phyloP scores from a whole-genome alignment of 2,888 invertebrate genomes.

The Hermaeophaga mercurialis region DNA sequence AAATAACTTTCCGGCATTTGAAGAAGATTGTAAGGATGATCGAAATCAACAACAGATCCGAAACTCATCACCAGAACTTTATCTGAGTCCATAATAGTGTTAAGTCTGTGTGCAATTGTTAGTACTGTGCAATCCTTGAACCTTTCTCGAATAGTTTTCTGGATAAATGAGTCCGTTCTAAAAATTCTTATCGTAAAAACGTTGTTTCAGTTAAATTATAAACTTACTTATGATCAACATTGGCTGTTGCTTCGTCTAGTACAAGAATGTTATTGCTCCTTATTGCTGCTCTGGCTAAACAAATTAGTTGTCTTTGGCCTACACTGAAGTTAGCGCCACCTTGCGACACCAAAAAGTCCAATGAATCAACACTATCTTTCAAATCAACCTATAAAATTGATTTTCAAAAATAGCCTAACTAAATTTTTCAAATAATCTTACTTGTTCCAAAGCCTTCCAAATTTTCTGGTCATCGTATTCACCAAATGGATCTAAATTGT shows the following conservation, averaged over 20 bases:
- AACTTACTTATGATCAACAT: conserved; percentile 78
- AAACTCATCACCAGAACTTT: conserved; percentile 80
- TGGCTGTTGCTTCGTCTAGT: conserved; percentile 89
- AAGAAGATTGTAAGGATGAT: conserved; percentile 73
- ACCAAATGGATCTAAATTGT: conserved; percentile 85
- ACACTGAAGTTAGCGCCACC: conserved; percentile 85
- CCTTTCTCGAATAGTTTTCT: conserved; percentile 73
- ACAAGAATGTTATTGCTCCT: conserved; percentile 79
- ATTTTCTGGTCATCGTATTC: conserved; percentile 73
- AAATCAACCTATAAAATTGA: conserved; percentile 74
- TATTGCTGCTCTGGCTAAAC: conserved; percentile 83
- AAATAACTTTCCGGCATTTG: conserved; percentile 67
- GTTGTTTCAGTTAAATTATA: not conserved
- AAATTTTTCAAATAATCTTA: too few relatives aligned
- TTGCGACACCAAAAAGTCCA: conserved; percentile 71
- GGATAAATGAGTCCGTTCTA: conserved; percentile 74
- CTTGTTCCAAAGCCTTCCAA: conserved; percentile 78
- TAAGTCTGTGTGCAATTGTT: conserved; percentile 58
- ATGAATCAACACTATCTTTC: conserved; percentile 67
- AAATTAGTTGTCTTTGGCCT: conserved; percentile 86
- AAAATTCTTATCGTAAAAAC: not conserved
- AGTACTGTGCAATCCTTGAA: conserved; percentile 79
- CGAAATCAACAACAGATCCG: conserved; percentile 76
- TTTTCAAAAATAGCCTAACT: too few relatives aligned
- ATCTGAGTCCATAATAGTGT: conserved; percentile 57